phyloP scores from a whole-genome alignment of 2,797 vertebrate genomes.

The Anguilla anguilla region DNA sequence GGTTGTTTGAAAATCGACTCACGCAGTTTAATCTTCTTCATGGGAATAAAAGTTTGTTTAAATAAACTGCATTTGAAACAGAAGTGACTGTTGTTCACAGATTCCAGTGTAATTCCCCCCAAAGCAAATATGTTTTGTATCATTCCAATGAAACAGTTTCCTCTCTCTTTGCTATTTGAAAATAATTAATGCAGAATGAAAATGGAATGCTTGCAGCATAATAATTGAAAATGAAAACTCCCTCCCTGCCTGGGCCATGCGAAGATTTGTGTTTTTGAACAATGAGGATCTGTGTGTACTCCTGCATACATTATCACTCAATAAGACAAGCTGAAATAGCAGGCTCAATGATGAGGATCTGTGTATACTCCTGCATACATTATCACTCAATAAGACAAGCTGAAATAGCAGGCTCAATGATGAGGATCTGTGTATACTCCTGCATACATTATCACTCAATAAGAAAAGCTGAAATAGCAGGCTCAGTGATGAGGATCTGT shows the following conservation, averaged over 20 bases:
- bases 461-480: no score
- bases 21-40: not conserved
- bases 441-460: no score
- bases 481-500: no score
- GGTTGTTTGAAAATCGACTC: not conserved
- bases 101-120: not conserved
- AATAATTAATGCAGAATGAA: not conserved
- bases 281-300: not conserved
- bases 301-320: not conserved
- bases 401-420: no score
- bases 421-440: no score
- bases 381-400: no score
- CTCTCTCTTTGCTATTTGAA: not conserved
- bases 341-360: no score
- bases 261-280: not conserved
- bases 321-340: no score
- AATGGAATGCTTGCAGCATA: not conserved
- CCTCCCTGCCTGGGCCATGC: not conserved
- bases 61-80: constrained; percentile 8
- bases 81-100: not conserved
- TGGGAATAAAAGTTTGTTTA: constrained; percentile 1
- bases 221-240: not conserved
- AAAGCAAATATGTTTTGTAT: not conserved
- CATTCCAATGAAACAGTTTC: not conserved
- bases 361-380: no score